A percentile compares a stretch with the other conserved stretches of the same genome.
phyloP scores from a whole-genome alignment of 2,113 vertebrate genomes.

The Nothocercus julius region DNA sequence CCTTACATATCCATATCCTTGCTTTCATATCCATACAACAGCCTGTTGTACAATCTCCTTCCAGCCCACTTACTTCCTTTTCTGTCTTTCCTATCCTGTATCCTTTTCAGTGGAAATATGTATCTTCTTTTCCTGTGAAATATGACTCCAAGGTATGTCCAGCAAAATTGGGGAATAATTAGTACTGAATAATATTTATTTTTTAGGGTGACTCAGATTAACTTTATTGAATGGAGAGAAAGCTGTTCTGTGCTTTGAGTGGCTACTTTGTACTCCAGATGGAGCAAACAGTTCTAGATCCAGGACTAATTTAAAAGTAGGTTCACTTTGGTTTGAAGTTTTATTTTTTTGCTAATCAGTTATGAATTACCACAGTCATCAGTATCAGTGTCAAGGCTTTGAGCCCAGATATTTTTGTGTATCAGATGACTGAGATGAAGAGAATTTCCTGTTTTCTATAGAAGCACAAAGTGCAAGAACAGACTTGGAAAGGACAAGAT shows the following conservation, averaged over 20 bases:
- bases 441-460: slow-evolving; percentile 55
- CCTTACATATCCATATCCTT: neutral
- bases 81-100: neutral
- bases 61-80: neutral
- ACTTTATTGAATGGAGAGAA: neutral
- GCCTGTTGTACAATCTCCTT: neutral
- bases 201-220: neutral
- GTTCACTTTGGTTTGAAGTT: neutral
- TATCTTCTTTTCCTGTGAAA: neutral
- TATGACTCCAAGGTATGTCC: neutral
- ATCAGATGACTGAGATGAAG: slow-evolving; percentile 40
- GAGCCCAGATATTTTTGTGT: slow-evolving; percentile 31
- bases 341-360: neutral
- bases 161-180: neutral
- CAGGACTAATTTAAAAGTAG: neutral
- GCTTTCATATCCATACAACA: neutral
- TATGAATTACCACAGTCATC: slow-evolving; percentile 14
- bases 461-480: slow-evolving; percentile 9
- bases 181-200: neutral
- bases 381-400: slow-evolving; percentile 1
- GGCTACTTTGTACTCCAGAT: neutral
- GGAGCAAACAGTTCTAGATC: neutral
- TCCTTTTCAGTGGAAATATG: neutral
- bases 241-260: neutral
- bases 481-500: slow-evolving; percentile 37